phyloP scores from a whole-genome alignment of 2,888 invertebrate genomes.

The Melipona bicolor region DNA sequence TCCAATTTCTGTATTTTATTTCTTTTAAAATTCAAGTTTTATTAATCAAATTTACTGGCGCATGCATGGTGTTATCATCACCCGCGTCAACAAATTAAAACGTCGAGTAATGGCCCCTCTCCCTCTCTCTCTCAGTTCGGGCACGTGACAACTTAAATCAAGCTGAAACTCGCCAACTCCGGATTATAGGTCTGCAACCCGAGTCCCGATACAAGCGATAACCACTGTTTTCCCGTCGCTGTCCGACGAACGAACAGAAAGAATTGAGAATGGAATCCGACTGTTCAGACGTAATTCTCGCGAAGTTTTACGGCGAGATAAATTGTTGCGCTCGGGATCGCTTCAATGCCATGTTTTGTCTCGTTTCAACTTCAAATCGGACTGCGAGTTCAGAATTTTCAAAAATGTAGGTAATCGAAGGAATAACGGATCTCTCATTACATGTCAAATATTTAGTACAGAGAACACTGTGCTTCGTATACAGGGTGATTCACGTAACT shows the following conservation, averaged over 20 bases:
- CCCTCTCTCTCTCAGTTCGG: no score
- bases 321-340: neutral
- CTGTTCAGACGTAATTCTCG: neutral
- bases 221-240: neutral
- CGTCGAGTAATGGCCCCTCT: neutral
- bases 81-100: constrained; percentile 38
- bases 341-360: no score
- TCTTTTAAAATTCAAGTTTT: no score
- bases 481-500: no score
- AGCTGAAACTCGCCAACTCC: constrained; percentile 16
- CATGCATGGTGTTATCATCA: constrained; percentile 3
- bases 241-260: neutral
- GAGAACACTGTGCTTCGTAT: no score
- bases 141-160: constrained; percentile 31
- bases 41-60: no score
- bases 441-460: no score
- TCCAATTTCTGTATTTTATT: no score
- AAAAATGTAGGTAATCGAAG: no score
- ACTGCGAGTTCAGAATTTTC: no score
- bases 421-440: no score
- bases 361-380: no score
- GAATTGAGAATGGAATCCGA: neutral
- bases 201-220: constrained; percentile 8
- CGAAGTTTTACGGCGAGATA: neutral
- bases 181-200: constrained; percentile 17